Conservation (phyloP, 2,888 invertebrate genomes). For the Trichogramma evanescens region DNA sequence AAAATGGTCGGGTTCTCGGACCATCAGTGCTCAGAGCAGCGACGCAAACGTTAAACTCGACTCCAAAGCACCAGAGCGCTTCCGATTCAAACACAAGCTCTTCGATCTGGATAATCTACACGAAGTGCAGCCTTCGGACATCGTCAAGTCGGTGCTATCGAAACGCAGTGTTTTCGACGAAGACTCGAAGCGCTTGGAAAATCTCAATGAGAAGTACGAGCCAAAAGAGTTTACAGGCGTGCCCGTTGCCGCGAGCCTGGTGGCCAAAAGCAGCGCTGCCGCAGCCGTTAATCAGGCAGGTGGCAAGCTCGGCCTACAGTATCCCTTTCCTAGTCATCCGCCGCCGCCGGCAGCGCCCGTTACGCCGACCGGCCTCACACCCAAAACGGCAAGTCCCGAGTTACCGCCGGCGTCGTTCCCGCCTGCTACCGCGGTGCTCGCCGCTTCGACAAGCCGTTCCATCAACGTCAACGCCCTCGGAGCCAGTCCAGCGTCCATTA, state of each 20-base stretch:
- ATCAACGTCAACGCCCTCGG: conserved; percentile 20
- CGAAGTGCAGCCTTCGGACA: conserved; percentile 85
- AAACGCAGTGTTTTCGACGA: conserved; percentile 94
- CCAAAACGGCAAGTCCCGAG: conserved; percentile 40
- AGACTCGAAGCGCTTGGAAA: conserved; percentile 86
- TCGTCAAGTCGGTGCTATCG: conserved; percentile 84
- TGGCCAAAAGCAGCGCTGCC: conserved; percentile 29
- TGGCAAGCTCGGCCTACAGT: conserved; percentile 59
- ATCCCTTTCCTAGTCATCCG: conserved; percentile 73
- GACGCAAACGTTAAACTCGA: conserved; percentile 52
- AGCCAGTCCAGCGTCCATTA: conserved; percentile 27
- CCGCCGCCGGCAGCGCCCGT: conserved; percentile 49
- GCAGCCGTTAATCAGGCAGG: conserved; percentile 32
- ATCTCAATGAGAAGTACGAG: conserved; percentile 77
- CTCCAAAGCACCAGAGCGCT: conserved; percentile 51
- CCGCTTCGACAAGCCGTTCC: conserved; percentile 19
- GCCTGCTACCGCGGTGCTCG: conserved; percentile 24
- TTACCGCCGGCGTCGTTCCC: conserved; percentile 38
- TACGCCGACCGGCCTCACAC: conserved; percentile 37
- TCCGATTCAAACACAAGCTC: conserved; percentile 63
- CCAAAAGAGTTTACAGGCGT: conserved; percentile 52
- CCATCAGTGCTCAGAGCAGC: conserved; percentile 53
- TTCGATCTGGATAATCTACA: conserved; percentile 74
- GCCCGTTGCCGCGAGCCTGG: conserved; percentile 20
- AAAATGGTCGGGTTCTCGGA: conserved; percentile 72